Evolutionary conservation across 2,113 vertebrate species (phyloP).

Genomic region (Oriolus oriolus): DNA sequence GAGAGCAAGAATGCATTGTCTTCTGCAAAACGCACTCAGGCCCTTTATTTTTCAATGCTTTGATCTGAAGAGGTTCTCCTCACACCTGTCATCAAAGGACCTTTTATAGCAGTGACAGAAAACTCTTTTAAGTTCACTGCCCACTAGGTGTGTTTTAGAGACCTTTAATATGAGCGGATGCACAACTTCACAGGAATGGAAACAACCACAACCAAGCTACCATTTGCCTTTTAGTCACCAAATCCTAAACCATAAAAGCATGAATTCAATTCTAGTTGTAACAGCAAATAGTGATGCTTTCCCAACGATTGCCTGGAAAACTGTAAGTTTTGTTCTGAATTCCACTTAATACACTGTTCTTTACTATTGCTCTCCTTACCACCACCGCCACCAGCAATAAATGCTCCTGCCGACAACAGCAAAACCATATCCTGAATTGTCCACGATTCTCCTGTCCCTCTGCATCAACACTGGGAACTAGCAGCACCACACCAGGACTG

Average conservation of each 20-base stretch:
- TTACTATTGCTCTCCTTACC: background rate
- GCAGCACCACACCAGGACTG: background rate
- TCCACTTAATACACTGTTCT: background rate
- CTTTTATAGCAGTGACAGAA: background rate
- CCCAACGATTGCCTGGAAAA: background rate
- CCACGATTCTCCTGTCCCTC: rapidly evolving
- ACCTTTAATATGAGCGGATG: background rate
- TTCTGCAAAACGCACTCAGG: background rate
- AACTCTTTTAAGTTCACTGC: background rate
- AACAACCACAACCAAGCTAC: background rate
- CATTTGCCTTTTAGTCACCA: background rate
- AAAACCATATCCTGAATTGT: background rate
- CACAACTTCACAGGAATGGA: rapidly evolving
- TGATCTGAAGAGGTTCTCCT: background rate
- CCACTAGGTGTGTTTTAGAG: background rate
- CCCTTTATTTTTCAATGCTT: background rate
- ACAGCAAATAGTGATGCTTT: rapidly evolving
- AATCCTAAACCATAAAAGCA: background rate
- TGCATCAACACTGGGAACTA: rapidly evolving
- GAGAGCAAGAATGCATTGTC: background rate
- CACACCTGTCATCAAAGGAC: background rate
- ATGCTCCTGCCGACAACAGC: background rate
- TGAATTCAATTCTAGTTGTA: background rate
- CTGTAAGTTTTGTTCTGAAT: background rate
- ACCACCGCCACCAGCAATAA: background rate